Conservation (phyloP, 2,113 vertebrate species). For the Verasper variegatus region DNA sequence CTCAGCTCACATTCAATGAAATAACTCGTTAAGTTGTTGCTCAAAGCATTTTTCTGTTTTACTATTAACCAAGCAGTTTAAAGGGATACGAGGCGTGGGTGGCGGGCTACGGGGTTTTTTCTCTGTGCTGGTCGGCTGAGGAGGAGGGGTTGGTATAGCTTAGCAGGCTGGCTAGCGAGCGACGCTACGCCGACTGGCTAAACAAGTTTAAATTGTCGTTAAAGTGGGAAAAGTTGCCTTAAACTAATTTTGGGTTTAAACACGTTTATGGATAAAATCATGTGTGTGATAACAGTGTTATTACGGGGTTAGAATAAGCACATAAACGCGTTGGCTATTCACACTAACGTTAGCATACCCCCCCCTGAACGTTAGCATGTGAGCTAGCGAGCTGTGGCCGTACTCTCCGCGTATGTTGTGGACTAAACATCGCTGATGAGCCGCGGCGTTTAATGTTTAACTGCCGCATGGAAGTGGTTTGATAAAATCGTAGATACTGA, state of each 20-base stretch:
- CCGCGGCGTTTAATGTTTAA: background rate
- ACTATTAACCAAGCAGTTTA: slow-evolving; percentile 43
- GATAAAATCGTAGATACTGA: background rate
- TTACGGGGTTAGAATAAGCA: background rate
- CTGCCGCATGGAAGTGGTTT: accelerated
- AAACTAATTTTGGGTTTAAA: slow-evolving; percentile 42
- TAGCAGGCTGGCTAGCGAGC: slow-evolving; percentile 61
- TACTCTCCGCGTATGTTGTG: slow-evolving; percentile 10
- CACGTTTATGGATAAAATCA: accelerated
- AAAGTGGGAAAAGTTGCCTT: slow-evolving; percentile 69
- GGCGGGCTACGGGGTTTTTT: slow-evolving; percentile 61
- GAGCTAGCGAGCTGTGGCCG: slow-evolving; percentile 46
- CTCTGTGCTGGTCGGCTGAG: slow-evolving; percentile 56
- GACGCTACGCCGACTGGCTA: slow-evolving; percentile 60
- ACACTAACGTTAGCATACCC: slow-evolving; percentile 57
- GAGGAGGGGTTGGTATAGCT: slow-evolving; percentile 68
- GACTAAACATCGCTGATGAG: slow-evolving; percentile 15
- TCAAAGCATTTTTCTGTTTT: background rate
- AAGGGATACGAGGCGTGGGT: slow-evolving; percentile 72
- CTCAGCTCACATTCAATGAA: background rate
- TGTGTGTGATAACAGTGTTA: background rate
- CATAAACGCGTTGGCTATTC: slow-evolving; percentile 23
- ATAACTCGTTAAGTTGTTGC: slow-evolving; percentile 4
- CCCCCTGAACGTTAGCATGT: slow-evolving; percentile 44
- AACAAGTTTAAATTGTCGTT: slow-evolving; percentile 61